These are phyloP conservation scores for Ctenicera cuprea DNA, from an alignment of 2,888 invertebrate genomes.

Conservation along the genomic window DNA sequence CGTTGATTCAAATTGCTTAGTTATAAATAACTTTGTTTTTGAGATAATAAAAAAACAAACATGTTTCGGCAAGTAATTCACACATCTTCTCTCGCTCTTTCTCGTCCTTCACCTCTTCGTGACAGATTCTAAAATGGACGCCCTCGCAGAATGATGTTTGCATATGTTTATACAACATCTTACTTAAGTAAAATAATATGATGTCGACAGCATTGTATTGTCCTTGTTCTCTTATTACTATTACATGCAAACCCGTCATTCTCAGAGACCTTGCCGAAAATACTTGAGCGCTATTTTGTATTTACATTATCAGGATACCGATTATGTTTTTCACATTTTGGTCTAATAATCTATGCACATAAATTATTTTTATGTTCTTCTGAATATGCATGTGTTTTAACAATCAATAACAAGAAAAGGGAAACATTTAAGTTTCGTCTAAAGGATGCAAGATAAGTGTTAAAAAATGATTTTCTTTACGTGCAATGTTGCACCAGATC, in stretches of 20 bases:
- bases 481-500: slow-evolving; percentile 46
- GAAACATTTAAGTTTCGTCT: neutral
- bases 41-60: too few relatives aligned
- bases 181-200: neutral
- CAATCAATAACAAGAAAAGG: slow-evolving; percentile 33
- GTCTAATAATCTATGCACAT: slow-evolving; percentile 46
- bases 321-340: slow-evolving; percentile 39
- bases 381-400: slow-evolving; percentile 40
- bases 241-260: slow-evolving; percentile 46
- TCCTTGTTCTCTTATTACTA: slow-evolving; percentile 31
- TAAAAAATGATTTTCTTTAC: slow-evolving; percentile 39
- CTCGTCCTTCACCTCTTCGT: too few relatives aligned
- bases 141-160: neutral
- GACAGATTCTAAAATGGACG: too few relatives aligned
- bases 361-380: slow-evolving; percentile 44
- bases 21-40: too few relatives aligned
- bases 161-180: neutral
- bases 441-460: neutral
- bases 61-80: too few relatives aligned
- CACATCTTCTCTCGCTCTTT: too few relatives aligned
- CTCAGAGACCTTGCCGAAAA: slow-evolving; percentile 51
- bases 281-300: slow-evolving; percentile 38
- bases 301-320: slow-evolving; percentile 29
- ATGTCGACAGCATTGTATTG: neutral
- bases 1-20: too few relatives aligned